Base-by-base conservation (phyloP, 2,113 vertebrate genomes). In the Raja brachyura region DNA sequence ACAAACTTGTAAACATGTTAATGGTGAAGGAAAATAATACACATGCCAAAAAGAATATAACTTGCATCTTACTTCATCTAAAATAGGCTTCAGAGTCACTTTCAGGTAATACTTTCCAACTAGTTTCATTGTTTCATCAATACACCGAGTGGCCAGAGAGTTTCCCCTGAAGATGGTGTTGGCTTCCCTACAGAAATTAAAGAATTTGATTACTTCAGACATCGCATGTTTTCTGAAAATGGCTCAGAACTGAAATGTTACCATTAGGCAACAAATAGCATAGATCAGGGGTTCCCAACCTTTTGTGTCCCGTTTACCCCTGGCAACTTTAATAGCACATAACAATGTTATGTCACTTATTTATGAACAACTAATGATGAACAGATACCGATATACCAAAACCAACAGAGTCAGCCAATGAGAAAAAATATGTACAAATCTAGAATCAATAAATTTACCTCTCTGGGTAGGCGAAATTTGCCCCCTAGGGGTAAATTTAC, bases 101-200 rank as follows among this genome's bases (percentile, higher is more conserved):
- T 97, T 98, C 93, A 99, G 95, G 96, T 99, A 99, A 96, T 97
- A 98, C 94, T 98, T 97, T 93, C 99, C 99, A 94, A 99, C 98
- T 94, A 99, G 98, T 96, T 99, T 99, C 98, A 99, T 99, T 97
- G 98, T 98, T 95, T 99, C 99, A 94, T 99, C 98, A 70, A 99
- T 97, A 96, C 98, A 99, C 4, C 98, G 97, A 2, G 99, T 99
- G 93, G 98, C 98, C 95, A 99, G 95, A 4, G 98, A 98, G 93
- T 99, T 99, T 93, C 99, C 99, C 94, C 98, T 97, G 94, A 99
- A 99, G 94, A 99, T 97, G 95, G 98, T 99, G 95, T 99, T 99
- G 94, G 98, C 98, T 96, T 99, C 98, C 95, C 98, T 99, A 95
- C 59, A 96, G 95, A 18, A 93, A 79, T 73, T 94, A 33, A 94